A percentile compares a stretch with the other conserved stretches of the same genome.
Evolutionary conservation across 2,888 invertebrate genomes (phyloP).

Genomic region (Erebia aethiops): DNA sequence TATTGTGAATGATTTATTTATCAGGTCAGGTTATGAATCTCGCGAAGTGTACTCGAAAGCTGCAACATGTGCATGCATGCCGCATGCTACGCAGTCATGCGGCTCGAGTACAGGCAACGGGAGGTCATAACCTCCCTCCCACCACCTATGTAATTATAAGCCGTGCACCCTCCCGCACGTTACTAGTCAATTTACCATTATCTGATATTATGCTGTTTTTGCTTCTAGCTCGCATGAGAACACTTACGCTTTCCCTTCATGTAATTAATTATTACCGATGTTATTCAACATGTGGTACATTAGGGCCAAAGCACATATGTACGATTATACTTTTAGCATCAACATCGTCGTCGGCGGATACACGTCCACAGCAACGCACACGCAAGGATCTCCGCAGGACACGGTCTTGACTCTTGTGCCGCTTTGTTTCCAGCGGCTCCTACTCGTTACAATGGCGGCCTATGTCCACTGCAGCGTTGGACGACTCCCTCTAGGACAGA

Average conservation of each 20-base stretch:
- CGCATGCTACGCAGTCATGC: slow-evolving; percentile 48
- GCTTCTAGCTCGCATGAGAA: slow-evolving; percentile 67
- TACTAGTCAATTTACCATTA: slow-evolving; percentile 47
- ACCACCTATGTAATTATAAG: slow-evolving; percentile 48
- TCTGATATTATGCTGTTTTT: slow-evolving; percentile 51
- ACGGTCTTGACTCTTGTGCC: no score
- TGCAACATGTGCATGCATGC: slow-evolving; percentile 45
- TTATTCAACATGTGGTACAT: slow-evolving; percentile 77
- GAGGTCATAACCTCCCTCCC: slow-evolving; percentile 42
- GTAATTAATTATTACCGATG: slow-evolving; percentile 73
- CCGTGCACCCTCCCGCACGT: slow-evolving; percentile 45
- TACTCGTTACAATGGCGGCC: no score
- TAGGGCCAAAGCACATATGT: neutral
- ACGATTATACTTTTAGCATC: neutral
- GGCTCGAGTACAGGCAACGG: slow-evolving; percentile 40
- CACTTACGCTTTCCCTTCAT: slow-evolving; percentile 74
- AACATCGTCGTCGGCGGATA: no score
- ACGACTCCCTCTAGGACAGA: no score
- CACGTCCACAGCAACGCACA: no score
- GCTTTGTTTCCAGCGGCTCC: no score
- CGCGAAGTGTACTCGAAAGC: slow-evolving; percentile 44
- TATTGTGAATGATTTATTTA: slow-evolving; percentile 33
- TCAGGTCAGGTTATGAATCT: slow-evolving; percentile 41
- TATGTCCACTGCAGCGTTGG: no score
- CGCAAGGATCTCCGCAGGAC: no score